A percentile compares a stretch with the other conserved stretches of the same genome.
Conservation (phyloP, 1,140 invertebrate species). For the Palaemon carinicauda region DNA sequence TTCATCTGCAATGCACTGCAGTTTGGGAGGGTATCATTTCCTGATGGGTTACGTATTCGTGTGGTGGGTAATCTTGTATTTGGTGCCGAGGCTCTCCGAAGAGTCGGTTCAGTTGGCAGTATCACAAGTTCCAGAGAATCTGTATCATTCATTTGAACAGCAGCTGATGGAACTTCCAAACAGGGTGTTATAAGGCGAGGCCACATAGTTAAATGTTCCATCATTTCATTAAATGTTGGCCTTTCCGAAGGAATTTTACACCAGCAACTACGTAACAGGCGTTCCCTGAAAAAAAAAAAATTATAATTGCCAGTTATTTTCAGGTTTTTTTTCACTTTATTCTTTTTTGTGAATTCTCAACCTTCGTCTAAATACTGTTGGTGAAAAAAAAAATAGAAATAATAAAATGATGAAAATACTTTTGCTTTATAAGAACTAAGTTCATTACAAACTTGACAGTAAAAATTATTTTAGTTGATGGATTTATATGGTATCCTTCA, state of each 20-base stretch:
- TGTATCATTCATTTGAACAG: slow-evolving; percentile 48
- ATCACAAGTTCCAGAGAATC: slow-evolving; percentile 42
- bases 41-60: slow-evolving; percentile 7
- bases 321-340: too few relatives aligned
- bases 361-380: too few relatives aligned
- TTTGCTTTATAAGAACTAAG: too few relatives aligned
- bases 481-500: too few relatives aligned
- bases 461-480: too few relatives aligned
- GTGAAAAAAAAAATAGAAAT: too few relatives aligned
- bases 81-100: slow-evolving; percentile 29
- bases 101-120: neutral
- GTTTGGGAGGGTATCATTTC: neutral
- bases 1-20: neutral
- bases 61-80: slow-evolving; percentile 25
- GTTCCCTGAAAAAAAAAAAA: slow-evolving; percentile 70
- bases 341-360: too few relatives aligned
- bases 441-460: too few relatives aligned
- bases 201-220: slow-evolving; percentile 32
- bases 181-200: slow-evolving; percentile 51
- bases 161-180: slow-evolving; percentile 42
- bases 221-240: slow-evolving; percentile 74
- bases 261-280: slow-evolving; percentile 81
- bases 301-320: too few relatives aligned
- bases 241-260: slow-evolving; percentile 74
- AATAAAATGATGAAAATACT: too few relatives aligned